Evolutionary conservation across 2,797 vertebrate species (phyloP).

Genomic region (Crypturellus tataupa): DNA sequence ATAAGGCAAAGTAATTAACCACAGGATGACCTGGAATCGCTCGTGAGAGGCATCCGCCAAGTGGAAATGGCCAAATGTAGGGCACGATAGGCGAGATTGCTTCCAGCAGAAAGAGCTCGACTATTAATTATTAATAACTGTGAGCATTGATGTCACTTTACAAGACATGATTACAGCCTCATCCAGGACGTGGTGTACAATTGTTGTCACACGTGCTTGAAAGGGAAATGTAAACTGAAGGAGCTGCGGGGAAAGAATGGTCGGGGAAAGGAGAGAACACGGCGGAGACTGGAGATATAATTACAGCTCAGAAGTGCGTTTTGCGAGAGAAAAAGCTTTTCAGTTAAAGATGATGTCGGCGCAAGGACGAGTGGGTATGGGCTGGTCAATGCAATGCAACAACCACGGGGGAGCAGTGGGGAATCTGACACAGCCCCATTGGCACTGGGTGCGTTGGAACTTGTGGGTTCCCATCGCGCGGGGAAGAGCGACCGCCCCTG

Average conservation of each 20-base stretch:
- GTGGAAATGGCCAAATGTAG: background rate
- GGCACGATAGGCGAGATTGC: background rate
- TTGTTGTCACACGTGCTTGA: accelerated
- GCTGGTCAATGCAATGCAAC: too few species aligned
- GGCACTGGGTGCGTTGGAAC: too few species aligned
- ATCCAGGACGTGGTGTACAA: accelerated
- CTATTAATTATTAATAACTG: background rate
- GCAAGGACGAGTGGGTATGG: background rate
- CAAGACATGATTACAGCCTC: background rate
- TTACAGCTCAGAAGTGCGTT: background rate
- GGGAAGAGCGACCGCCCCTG: accelerated
- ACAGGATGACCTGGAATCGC: background rate
- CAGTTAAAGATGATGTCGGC: background rate
- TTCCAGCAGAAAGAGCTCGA: background rate
- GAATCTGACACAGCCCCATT: too few species aligned
- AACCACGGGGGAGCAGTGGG: too few species aligned
- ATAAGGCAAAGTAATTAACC: background rate
- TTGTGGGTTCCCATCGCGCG: background rate
- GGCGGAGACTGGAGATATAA: background rate
- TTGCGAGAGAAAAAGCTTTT: background rate
- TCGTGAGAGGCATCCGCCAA: background rate
- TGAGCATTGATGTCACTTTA: background rate
- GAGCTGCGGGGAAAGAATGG: background rate
- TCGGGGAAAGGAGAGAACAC: background rate
- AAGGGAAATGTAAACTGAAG: background rate